Evolutionary conservation across 2,797 vertebrate genomes (phyloP).

Genomic region (Gallinago solitaria): DNA sequence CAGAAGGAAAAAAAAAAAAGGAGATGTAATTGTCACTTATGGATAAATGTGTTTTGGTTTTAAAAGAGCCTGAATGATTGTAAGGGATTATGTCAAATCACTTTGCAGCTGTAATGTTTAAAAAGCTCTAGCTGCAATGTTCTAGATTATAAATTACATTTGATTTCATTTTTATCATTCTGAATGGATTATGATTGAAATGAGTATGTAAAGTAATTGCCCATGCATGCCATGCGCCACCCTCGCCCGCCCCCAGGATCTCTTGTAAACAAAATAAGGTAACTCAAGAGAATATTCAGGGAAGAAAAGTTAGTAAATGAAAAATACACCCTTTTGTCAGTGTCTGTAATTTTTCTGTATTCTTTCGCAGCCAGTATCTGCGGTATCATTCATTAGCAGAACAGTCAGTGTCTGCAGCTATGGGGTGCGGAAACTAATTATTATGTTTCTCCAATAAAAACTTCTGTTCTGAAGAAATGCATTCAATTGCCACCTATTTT

Average conservation of each 20-base stretch:
- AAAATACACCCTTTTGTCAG: conserved; percentile 33
- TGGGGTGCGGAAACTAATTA: not conserved
- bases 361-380: conserved; percentile 27
- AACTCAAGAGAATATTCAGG: conserved; percentile 22
- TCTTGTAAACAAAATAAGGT: conserved; percentile 65
- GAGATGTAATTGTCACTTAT: conserved; percentile 56
- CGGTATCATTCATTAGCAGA: conserved; percentile 26
- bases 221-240: conserved; percentile 29
- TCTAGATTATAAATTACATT: conserved; percentile 64
- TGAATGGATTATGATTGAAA: conserved; percentile 73
- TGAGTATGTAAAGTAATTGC: conserved; percentile 68
- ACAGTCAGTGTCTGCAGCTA: conserved; percentile 1
- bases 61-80: conserved; percentile 40
- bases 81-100: conserved; percentile 57
- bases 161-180: conserved; percentile 69
- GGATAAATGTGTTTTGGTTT: conserved; percentile 58
- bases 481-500: conserved; percentile 41
- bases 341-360: conserved; percentile 37
- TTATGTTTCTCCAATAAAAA: conserved; percentile 58
- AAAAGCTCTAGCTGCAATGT: conserved; percentile 59
- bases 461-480: conserved; percentile 44
- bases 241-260: conserved; percentile 33
- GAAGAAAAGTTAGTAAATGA: conserved; percentile 55
- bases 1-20: not conserved
- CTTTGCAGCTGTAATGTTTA: conserved; percentile 56